Base-by-base conservation (phyloP, 1,140 invertebrate genomes). In the Leptinotarsa lineolata region DNA sequence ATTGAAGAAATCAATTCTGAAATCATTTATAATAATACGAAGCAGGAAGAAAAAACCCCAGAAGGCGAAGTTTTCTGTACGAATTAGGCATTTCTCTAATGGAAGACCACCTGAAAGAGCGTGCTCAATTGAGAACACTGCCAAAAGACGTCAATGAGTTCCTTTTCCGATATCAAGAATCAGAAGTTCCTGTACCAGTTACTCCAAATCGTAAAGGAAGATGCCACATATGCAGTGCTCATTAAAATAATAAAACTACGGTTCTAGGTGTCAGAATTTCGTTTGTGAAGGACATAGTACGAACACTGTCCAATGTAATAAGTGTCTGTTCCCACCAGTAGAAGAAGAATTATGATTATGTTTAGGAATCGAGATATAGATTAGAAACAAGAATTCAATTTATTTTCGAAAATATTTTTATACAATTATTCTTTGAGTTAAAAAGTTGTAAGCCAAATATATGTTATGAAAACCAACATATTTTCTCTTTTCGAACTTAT, bases 1-100 rank as follows among this genome's bases (percentile, higher is more conserved):
- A 84, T 89, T 76, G 85, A 86, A 18, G 81, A 85, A 11, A 81
- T 88, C 0, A 87, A 87, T 77, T 82, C 86, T 65, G 84, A 86
- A 81, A 83, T 88, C 2, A 78, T 82, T 76, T 78, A 81, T 79
- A 59, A 78, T 79, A 68, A 83, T 81, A 74, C 68, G 65, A 65
- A 76, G 65, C 66, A 18, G 22, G 24, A 18, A 18, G 65, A 76
- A 75, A 6, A 66, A 63, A 72, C 74, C 59, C 82, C 1, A 82
- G 84, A 66, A 81, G 86, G 22, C 81, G 85, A 66, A 70, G 77
- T 18, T 87, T 86, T 73, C 83, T 87, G 18, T 81, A 81, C 72
- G 81, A 84, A 68, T 76, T 87, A 30, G 85, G 83, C 16, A 18
- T 85, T 18, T 82, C 81, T 73, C 78, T 87, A 20, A 79, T 87